phyloP scores from a whole-genome alignment of 2,113 vertebrate species.

The Muntiacus muntjak region DNA sequence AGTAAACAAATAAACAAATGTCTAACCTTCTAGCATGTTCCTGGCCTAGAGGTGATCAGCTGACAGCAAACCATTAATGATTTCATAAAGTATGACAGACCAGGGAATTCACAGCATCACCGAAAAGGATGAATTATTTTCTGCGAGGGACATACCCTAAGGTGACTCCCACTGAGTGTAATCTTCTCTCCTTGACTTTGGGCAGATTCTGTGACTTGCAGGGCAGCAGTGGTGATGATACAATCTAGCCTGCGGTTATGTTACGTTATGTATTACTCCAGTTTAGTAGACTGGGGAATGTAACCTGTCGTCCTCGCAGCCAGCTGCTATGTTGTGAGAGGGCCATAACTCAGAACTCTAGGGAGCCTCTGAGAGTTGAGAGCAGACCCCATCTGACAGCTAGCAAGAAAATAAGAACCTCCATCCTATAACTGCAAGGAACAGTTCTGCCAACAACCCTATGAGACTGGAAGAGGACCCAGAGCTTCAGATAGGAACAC shows the following conservation, averaged over 20 bases:
- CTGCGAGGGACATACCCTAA: background rate
- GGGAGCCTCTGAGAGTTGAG: background rate
- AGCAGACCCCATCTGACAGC: background rate
- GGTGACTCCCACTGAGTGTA: background rate
- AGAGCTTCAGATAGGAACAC: background rate
- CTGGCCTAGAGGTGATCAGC: background rate
- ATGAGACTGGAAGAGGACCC: background rate
- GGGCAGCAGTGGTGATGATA: background rate
- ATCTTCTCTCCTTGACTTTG: background rate
- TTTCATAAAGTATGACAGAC: background rate
- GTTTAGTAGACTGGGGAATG: background rate
- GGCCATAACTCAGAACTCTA: fast-evolving
- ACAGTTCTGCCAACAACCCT: background rate
- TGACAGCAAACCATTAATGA: background rate
- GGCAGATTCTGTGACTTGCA: background rate
- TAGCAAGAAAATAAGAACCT: background rate
- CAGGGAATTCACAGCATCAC: background rate
- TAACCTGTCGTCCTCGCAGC: background rate
- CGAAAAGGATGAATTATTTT: background rate
- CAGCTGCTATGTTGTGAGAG: background rate
- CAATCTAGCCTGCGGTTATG: background rate
- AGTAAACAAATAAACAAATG: background rate
- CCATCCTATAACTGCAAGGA: background rate
- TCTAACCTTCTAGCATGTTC: background rate
- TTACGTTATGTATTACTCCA: background rate